A percentile compares a stretch with the other conserved stretches of the same genome.
Conservation (phyloP, 1,140 invertebrate genomes). For the Zaprionus nigranus region DNA sequence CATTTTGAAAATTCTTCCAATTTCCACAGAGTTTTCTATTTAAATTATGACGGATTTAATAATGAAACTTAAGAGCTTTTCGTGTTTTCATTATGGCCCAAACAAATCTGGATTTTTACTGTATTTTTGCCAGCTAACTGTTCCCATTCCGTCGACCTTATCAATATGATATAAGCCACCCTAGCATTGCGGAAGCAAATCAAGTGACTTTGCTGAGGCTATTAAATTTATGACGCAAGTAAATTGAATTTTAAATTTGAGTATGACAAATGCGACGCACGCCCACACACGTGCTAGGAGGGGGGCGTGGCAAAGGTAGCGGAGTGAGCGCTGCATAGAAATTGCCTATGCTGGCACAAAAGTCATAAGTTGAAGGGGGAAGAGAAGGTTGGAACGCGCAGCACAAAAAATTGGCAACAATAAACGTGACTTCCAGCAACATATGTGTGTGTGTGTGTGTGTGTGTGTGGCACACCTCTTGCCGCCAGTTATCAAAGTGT, state of each 20-base stretch:
- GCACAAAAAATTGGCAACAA: conserved; percentile 60
- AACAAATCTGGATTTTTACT: neutral
- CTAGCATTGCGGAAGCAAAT: conserved; percentile 35
- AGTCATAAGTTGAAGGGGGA: conserved; percentile 70
- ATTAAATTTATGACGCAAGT: conserved; percentile 83
- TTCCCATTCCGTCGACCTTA: conserved; percentile 15
- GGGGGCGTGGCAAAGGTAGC: neutral
- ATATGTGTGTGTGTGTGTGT: conserved; percentile 39
- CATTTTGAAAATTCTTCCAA: too few species aligned
- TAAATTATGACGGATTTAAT: too few species aligned
- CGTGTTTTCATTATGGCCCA: neutral
- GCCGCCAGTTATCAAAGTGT: conserved; percentile 59
- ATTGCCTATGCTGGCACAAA: conserved; percentile 75
- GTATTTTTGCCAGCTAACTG: neutral
- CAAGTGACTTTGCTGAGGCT: conserved; percentile 63
- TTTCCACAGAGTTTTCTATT: too few species aligned
- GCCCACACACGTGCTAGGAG: conserved; percentile 19
- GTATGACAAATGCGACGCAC: conserved; percentile 74
- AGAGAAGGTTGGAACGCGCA: conserved; percentile 3
- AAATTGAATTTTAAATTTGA: conserved; percentile 83
- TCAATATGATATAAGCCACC: neutral
- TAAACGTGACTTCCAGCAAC: conserved; percentile 69
- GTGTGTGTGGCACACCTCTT: conserved; percentile 13
- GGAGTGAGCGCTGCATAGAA: conserved; percentile 46
- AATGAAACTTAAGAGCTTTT: too few species aligned